Evolutionary conservation across 37 sponge, comb jelly and placozoan genomes (phyloP).

Genomic region (Spongia lamella): DNA sequence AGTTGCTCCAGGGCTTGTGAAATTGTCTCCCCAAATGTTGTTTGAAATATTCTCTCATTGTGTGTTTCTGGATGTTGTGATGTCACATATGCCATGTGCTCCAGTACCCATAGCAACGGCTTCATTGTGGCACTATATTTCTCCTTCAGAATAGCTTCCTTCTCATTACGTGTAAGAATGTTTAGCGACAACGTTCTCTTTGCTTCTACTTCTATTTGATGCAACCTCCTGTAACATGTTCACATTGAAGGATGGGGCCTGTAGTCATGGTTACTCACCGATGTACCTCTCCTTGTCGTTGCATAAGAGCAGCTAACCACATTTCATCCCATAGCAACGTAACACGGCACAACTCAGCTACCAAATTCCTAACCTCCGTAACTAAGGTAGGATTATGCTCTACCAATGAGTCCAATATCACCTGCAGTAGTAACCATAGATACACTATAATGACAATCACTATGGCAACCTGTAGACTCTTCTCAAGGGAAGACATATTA

Average conservation of each 20-base stretch:
- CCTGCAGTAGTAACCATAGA: too few relatives aligned
- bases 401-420: slow-evolving; percentile 79
- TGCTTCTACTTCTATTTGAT: slow-evolving; percentile 83
- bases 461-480: slow-evolving; percentile 49
- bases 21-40: slow-evolving; percentile 72
- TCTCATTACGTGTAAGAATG: slow-evolving; percentile 53
- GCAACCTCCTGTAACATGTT: slow-evolving; percentile 41
- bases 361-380: slow-evolving; percentile 71
- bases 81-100: slow-evolving; percentile 80
- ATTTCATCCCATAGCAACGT: slow-evolving; percentile 95
- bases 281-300: slow-evolving; percentile 84
- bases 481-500: slow-evolving; percentile 63
- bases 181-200: slow-evolving; percentile 57
- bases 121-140: slow-evolving; percentile 86
- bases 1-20: slow-evolving; percentile 61
- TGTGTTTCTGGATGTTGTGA: slow-evolving; percentile 88
- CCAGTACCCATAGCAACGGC: slow-evolving; percentile 83
- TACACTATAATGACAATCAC: not conserved
- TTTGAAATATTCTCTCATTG: slow-evolving; percentile 87
- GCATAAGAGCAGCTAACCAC: slow-evolving; percentile 91
- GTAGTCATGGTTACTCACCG: slow-evolving; percentile 30
- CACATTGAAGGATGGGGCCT: not conserved
- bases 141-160: slow-evolving; percentile 80
- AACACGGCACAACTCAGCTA: slow-evolving; percentile 82
- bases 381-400: slow-evolving; percentile 68